phyloP scores from a whole-genome alignment of 2,888 invertebrate species.

The Ectemnius lituratus region DNA sequence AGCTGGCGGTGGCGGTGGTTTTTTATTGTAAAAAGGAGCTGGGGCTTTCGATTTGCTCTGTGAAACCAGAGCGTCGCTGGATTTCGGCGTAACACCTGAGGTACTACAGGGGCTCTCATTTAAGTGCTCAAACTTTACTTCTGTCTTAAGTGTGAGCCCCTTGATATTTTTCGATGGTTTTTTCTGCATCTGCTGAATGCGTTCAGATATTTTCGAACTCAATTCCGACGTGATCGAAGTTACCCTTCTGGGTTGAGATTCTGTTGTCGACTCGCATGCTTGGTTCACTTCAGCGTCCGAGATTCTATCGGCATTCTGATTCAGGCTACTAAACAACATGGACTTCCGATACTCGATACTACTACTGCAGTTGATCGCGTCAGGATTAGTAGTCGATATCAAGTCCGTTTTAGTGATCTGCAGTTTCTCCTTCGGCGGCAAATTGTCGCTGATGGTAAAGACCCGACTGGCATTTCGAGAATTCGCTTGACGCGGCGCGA shows the following conservation, averaged over 20 bases:
- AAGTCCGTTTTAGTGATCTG: constrained; percentile 82
- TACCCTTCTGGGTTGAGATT: constrained; percentile 29
- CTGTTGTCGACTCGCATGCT: constrained; percentile 17
- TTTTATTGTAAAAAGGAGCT: constrained; percentile 70
- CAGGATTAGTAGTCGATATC: constrained; percentile 83
- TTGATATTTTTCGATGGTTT: constrained; percentile 67
- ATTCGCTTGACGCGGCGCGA: constrained; percentile 28
- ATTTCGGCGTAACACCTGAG: constrained; percentile 48
- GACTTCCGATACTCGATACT: constrained; percentile 75
- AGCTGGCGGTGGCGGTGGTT: constrained; percentile 74
- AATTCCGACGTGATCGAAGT: constrained; percentile 55
- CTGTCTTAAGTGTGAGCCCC: constrained; percentile 67
- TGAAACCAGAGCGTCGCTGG: constrained; percentile 48
- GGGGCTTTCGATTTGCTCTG: constrained; percentile 32
- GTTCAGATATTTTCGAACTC: constrained; percentile 65
- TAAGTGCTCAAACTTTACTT: constrained; percentile 66
- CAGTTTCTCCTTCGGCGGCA: constrained; percentile 71
- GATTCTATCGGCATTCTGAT: constrained; percentile 14
- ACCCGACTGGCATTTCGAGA: constrained; percentile 53
- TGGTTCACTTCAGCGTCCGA: constrained; percentile 20
- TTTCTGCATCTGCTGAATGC: constrained; percentile 66
- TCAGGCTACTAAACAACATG: constrained; percentile 60
- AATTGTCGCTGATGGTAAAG: constrained; percentile 65
- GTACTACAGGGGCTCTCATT: constrained; percentile 66
- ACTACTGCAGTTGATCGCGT: constrained; percentile 77